Conservation (phyloP, 2,113 vertebrate genomes). For the Spheniscus mendiculus region DNA sequence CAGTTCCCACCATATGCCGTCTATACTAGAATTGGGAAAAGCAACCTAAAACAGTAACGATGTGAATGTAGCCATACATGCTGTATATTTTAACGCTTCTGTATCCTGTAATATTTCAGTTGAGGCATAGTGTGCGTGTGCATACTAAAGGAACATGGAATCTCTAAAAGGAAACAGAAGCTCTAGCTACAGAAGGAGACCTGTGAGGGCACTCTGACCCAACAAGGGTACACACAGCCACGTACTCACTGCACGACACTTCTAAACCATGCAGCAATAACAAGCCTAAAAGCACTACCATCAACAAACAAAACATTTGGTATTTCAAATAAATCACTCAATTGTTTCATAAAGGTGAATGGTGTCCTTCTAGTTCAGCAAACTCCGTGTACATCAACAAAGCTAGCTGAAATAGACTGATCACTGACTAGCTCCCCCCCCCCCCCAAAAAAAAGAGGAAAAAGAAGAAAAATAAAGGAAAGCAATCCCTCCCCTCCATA, state of each 20-base stretch:
- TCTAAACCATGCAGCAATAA: neutral
- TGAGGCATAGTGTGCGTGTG: neutral
- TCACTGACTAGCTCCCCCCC: neutral
- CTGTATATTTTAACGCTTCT: neutral
- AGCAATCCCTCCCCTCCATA: neutral
- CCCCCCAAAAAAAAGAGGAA: too few species aligned
- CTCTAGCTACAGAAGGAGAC: neutral
- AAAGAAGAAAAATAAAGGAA: neutral
- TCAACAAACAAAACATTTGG: neutral
- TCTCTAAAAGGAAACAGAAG: neutral
- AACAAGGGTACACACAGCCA: neutral
- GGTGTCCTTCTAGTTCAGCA: neutral
- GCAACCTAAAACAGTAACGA: neutral
- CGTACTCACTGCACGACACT: neutral
- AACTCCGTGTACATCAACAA: neutral
- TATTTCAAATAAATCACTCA: neutral
- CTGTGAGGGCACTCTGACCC: slow-evolving; percentile 33
- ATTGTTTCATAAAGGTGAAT: neutral
- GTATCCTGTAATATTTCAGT: neutral
- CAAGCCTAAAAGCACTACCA: neutral
- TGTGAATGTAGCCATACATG: neutral
- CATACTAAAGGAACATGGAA: neutral
- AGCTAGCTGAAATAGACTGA: neutral
- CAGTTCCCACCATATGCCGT: neutral
- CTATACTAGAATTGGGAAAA: neutral